Evolutionary conservation across 2,888 invertebrate genomes (phyloP).

Genomic region (Idaea biselata): DNA sequence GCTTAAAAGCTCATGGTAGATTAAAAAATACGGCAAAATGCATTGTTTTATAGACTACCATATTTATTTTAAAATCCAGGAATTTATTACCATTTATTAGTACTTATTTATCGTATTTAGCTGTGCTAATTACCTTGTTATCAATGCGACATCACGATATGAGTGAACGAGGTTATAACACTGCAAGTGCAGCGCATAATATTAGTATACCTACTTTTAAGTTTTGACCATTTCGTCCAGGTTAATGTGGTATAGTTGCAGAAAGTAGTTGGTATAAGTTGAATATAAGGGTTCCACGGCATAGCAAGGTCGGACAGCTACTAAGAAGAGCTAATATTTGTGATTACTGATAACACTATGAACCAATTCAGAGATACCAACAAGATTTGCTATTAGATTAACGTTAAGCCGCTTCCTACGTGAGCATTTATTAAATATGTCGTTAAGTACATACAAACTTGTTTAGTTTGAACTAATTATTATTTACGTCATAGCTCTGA

Average conservation of each 20-base stretch:
- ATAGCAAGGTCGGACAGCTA: conserved; percentile 62
- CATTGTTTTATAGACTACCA: no score
- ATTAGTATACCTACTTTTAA: neutral
- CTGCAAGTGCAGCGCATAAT: no score
- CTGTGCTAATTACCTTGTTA: no score
- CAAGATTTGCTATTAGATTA: conserved; percentile 77
- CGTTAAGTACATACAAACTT: conserved; percentile 15
- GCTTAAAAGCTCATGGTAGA: no score
- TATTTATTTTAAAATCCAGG: no score
- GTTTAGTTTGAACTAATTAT: conserved; percentile 12
- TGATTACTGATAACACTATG: conserved; percentile 71
- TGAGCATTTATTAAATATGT: conserved; percentile 53
- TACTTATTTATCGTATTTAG: no score
- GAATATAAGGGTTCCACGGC: conserved; percentile 55
- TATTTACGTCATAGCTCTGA: conserved; percentile 1
- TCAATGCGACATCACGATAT: no score
- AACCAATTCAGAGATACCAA: conserved; percentile 73
- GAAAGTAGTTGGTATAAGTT: conserved; percentile 42
- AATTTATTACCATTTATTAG: no score
- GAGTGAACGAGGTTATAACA: no score
- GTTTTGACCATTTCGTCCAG: neutral
- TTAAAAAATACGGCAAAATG: no score
- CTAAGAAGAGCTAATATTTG: conserved; percentile 72
- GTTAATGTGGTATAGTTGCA: conserved; percentile 39
- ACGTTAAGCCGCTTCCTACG: conserved; percentile 60